A percentile compares a stretch with the other conserved stretches of the same genome.
phyloP scores from a whole-genome alignment of 2,888 invertebrate genomes.

The Osmoderma eremita region DNA sequence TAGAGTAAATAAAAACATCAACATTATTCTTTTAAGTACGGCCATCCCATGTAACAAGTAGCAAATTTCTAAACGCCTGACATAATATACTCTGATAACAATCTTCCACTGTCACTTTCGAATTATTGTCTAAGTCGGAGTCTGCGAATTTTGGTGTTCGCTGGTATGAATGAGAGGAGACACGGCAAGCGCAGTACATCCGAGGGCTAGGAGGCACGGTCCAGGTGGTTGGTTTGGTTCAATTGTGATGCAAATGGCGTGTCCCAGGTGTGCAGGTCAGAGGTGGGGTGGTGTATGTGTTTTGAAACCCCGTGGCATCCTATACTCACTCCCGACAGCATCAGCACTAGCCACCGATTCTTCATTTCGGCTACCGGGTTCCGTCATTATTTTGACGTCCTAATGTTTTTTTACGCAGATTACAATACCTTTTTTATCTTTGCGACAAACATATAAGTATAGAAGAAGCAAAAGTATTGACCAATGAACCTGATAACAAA shows the following conservation, averaged over 20 bases:
- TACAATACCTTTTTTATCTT: background rate
- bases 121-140: slow-evolving; percentile 9
- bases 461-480: too few relatives aligned
- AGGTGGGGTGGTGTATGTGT: slow-evolving; percentile 45
- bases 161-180: slow-evolving; percentile 43
- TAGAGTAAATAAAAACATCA: too few relatives aligned
- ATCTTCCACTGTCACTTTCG: slow-evolving; percentile 12
- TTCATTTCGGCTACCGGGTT: slow-evolving; percentile 43
- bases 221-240: slow-evolving; percentile 54
- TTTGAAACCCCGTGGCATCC: slow-evolving; percentile 41
- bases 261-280: slow-evolving; percentile 53
- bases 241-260: slow-evolving; percentile 54
- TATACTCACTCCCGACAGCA: slow-evolving; percentile 37
- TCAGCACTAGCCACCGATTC: slow-evolving; percentile 44
- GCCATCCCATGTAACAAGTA: slow-evolving; percentile 3
- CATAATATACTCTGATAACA: slow-evolving; percentile 23
- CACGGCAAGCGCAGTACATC: slow-evolving; percentile 43
- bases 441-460: background rate
- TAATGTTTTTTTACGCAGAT: background rate
- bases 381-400: slow-evolving; percentile 42
- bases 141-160: slow-evolving; percentile 41
- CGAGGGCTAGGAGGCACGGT: slow-evolving; percentile 50
- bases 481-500: too few relatives aligned
- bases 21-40: background rate
- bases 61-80: slow-evolving; percentile 16